Conservation (phyloP, 2,797 vertebrate genomes). For the Gastrophryne carolinensis region DNA sequence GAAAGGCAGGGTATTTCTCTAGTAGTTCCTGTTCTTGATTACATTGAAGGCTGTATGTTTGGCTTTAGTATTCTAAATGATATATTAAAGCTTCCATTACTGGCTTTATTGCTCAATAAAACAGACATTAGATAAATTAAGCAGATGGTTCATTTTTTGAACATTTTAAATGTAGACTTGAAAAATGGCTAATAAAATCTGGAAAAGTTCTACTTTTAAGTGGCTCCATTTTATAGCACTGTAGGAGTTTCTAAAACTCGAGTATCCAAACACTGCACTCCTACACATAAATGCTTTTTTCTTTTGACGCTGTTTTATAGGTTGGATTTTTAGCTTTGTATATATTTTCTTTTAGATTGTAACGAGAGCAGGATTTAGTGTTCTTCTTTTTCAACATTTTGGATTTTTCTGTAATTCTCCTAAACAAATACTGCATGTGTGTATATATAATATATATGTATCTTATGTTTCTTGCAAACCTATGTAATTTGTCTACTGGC, state of each 20-base stretch:
- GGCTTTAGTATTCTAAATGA: constrained; percentile 11
- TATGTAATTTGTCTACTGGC: not conserved
- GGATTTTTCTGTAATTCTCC: not conserved
- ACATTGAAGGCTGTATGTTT: constrained; percentile 11
- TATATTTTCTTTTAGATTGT: not conserved
- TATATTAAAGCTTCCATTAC: constrained; percentile 33
- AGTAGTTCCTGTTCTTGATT: constrained; percentile 27
- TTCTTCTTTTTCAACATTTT: not conserved
- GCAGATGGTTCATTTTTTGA: constrained; percentile 25
- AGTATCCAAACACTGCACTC: not conserved
- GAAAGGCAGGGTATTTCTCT: not conserved
- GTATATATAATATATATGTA: not conserved
- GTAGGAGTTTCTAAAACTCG: not conserved
- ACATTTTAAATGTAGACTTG: constrained; percentile 41
- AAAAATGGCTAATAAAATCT: constrained; percentile 35
- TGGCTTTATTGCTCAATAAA: constrained; percentile 44
- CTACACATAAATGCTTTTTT: constrained; percentile 3
- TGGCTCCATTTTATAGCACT: constrained; percentile 7
- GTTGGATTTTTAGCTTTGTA: not conserved
- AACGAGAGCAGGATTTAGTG: not conserved
- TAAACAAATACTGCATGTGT: not conserved
- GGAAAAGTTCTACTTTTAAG: constrained; percentile 26
- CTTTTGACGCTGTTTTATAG: not conserved
- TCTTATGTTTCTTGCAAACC: not conserved
- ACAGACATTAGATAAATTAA: constrained; percentile 39